Evolutionary conservation across 2,888 invertebrate species (phyloP).

Genomic region (Globia sparganii): DNA sequence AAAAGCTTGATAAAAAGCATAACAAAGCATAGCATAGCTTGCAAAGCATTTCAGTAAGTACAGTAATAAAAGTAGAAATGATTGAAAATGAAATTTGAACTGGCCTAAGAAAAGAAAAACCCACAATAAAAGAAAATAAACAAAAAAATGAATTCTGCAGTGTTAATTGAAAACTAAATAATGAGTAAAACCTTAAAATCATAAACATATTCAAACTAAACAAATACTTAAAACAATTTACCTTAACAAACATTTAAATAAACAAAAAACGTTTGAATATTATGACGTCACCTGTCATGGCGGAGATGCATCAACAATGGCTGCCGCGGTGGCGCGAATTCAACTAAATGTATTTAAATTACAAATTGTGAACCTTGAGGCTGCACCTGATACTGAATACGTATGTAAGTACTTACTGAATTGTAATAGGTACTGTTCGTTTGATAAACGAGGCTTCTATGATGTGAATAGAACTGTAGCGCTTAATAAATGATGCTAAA

Average conservation of each 20-base stretch:
- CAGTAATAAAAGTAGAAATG: not conserved
- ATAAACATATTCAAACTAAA: constrained; percentile 19
- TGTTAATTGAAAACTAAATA: constrained; percentile 2
- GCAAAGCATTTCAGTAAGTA: not conserved
- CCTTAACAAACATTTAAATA: constrained; percentile 63
- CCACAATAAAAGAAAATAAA: not conserved
- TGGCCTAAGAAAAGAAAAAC: not conserved
- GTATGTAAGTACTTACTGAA: constrained; percentile 35
- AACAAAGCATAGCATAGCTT: too few relatives aligned
- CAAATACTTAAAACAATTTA: constrained; percentile 54
- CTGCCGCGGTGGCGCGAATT: constrained; percentile 65
- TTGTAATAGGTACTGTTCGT: constrained; percentile 36
- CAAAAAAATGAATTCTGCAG: not conserved
- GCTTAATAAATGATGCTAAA: constrained; percentile 18
- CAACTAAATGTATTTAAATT: constrained; percentile 78
- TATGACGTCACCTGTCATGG: constrained; percentile 55
- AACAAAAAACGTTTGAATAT: constrained; percentile 52
- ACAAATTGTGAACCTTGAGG: constrained; percentile 78
- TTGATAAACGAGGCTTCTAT: constrained; percentile 38
- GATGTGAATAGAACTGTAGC: constrained; percentile 14
- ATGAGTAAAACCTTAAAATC: not conserved
- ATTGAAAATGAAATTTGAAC: constrained; percentile 1
- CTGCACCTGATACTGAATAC: constrained; percentile 68
- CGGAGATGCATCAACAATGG: constrained; percentile 58
- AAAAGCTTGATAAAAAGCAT: too few relatives aligned